A percentile compares a stretch with the other conserved stretches of the same genome.
Conservation (phyloP, 1,140 invertebrate genomes). For the Venturia canescens region DNA sequence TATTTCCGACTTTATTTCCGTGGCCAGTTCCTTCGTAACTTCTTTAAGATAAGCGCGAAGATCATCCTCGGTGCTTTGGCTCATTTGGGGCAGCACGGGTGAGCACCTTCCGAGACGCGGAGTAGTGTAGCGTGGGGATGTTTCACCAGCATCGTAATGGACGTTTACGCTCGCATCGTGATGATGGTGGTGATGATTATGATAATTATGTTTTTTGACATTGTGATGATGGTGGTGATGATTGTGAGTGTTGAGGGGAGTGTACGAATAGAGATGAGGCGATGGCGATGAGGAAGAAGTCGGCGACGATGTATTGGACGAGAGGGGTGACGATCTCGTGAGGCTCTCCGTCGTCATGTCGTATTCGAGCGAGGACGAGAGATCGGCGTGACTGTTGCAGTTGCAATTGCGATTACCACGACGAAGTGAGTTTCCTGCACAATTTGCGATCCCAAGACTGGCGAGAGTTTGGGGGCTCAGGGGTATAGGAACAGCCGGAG, state of each 20-base stretch:
- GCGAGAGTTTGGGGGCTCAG: constrained; percentile 81
- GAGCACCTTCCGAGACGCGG: constrained; percentile 79
- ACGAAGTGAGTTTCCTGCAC: constrained; percentile 61
- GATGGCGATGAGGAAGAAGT: constrained; percentile 53
- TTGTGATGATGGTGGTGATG: constrained; percentile 40
- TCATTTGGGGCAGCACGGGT: constrained; percentile 77
- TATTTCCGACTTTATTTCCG: constrained; percentile 89
- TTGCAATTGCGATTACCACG: constrained; percentile 79
- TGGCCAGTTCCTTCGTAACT: constrained; percentile 86
- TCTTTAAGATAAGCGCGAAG: constrained; percentile 85
- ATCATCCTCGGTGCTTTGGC: constrained; percentile 81
- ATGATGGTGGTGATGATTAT: constrained; percentile 9
- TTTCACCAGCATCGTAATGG: constrained; percentile 75
- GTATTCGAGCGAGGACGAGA: constrained; percentile 73
- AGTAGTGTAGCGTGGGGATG: constrained; percentile 63
- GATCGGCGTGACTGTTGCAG: constrained; percentile 84
- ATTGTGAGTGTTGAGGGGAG: constrained; percentile 41
- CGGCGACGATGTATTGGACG: constrained; percentile 37
- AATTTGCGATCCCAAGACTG: constrained; percentile 79
- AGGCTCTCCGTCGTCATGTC: constrained; percentile 64
- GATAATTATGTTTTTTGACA: constrained; percentile 1
- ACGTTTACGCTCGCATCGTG: constrained; percentile 70
- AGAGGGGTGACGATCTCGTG: constrained; percentile 50
- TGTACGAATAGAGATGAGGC: constrained; percentile 48
- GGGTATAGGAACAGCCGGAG: constrained; percentile 72